phyloP scores from a whole-genome alignment of 2,888 invertebrate genomes.

The Actias luna region DNA sequence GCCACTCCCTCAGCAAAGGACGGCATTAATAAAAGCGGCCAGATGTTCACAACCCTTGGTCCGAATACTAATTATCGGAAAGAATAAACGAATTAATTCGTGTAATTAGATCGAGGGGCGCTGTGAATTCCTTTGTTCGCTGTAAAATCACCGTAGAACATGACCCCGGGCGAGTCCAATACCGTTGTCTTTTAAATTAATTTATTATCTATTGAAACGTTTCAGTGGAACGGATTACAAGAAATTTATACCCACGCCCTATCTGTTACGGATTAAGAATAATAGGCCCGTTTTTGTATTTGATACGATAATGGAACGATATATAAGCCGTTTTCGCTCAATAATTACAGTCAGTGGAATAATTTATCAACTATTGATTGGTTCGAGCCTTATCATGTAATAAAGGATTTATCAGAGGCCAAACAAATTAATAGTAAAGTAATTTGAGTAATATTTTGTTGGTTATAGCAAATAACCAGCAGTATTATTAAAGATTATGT shows the following conservation, averaged over 20 bases:
- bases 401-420: no score
- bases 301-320: background rate
- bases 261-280: background rate
- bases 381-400: no score
- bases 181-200: slow-evolving; percentile 11
- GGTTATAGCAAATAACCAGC: no score
- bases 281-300: background rate
- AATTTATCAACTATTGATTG: no score
- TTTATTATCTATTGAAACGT: slow-evolving; percentile 15
- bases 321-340: background rate
- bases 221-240: background rate
- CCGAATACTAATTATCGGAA: slow-evolving; percentile 69
- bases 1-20: slow-evolving; percentile 21
- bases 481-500: no score
- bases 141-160: slow-evolving; percentile 24
- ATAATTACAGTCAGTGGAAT: no score
- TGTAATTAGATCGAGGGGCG: slow-evolving; percentile 44
- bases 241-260: background rate
- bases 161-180: background rate
- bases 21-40: slow-evolving; percentile 56
- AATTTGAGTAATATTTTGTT: no score
- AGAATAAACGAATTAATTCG: slow-evolving; percentile 62
- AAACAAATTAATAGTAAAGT: no score
- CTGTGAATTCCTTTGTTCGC: slow-evolving; percentile 20
- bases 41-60: slow-evolving; percentile 50